Conservation (phyloP, 1,140 invertebrate species). For the Ruditapes philippinarum region DNA sequence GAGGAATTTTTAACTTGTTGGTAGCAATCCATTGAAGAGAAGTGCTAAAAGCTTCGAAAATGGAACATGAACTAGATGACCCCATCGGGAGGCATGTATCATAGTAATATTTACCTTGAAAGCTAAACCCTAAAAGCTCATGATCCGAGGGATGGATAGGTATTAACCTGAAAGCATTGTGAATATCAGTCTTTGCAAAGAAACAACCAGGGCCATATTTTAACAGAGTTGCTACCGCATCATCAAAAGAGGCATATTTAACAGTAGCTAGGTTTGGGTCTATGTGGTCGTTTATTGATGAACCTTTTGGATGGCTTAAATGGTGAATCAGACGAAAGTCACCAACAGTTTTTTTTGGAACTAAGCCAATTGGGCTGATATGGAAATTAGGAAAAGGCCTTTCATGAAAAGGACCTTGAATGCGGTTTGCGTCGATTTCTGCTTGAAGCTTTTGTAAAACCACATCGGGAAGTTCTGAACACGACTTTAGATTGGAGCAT, state of each 20-base stretch:
- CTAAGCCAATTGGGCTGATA: slow-evolving; percentile 1
- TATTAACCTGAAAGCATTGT: background rate
- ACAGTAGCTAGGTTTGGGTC: background rate
- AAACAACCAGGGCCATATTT: background rate
- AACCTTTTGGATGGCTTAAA: background rate
- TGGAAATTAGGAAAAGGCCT: slow-evolving; percentile 5
- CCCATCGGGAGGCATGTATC: slow-evolving; percentile 50
- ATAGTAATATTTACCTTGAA: slow-evolving; percentile 37
- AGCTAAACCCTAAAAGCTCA: slow-evolving; percentile 25
- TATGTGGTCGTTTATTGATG: background rate
- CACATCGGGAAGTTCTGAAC: background rate
- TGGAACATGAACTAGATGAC: slow-evolving; percentile 26
- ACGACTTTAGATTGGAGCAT: background rate
- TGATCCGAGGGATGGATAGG: slow-evolving; percentile 43
- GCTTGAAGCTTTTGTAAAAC: background rate
- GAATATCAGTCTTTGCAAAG: slow-evolving; percentile 22
- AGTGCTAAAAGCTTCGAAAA: slow-evolving; percentile 64
- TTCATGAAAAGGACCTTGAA: slow-evolving; percentile 10
- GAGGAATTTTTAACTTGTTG: background rate
- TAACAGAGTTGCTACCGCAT: background rate
- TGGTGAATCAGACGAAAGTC: slow-evolving; percentile 36
- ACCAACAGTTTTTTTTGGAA: slow-evolving; percentile 20
- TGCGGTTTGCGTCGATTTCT: background rate
- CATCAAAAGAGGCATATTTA: background rate
- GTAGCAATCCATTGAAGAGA: slow-evolving; percentile 50